Evolutionary conservation across 2,797 vertebrate genomes (phyloP).

Genomic region (Limnodromus scolopaceus): DNA sequence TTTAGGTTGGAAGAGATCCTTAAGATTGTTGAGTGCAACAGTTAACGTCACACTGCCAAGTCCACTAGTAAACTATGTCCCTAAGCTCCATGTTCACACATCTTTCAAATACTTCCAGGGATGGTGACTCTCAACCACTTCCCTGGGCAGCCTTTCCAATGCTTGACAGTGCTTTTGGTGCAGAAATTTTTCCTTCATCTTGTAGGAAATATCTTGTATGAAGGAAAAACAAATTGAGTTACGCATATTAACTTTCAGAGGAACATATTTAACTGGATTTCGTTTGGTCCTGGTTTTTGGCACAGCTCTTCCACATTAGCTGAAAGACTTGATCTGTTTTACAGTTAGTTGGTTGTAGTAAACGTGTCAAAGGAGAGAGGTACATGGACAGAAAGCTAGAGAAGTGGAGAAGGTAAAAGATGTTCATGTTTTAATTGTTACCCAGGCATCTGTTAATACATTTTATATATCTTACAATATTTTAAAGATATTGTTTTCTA

Average conservation of each 20-base stretch:
- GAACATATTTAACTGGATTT: background rate
- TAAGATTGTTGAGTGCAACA: accelerated
- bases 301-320: background rate
- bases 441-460: background rate
- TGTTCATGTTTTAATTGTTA: background rate
- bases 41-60: background rate
- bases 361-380: background rate
- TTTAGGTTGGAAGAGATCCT: background rate
- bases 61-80: background rate
- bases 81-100: accelerated
- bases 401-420: background rate
- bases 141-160: background rate
- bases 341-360: background rate
- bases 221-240: background rate
- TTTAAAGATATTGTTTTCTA: background rate
- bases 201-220: background rate
- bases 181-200: background rate
- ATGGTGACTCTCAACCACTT: background rate
- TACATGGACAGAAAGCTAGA: background rate
- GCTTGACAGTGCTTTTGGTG: accelerated
- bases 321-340: background rate
- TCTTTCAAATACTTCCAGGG: background rate
- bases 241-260: background rate
- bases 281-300: background rate
- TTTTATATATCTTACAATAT: background rate